Percentiles rank a stretch among this genome's conserved stretches.
phyloP scores from a whole-genome alignment of 2,797 vertebrate species.

The Gymnocypris eckloni region DNA sequence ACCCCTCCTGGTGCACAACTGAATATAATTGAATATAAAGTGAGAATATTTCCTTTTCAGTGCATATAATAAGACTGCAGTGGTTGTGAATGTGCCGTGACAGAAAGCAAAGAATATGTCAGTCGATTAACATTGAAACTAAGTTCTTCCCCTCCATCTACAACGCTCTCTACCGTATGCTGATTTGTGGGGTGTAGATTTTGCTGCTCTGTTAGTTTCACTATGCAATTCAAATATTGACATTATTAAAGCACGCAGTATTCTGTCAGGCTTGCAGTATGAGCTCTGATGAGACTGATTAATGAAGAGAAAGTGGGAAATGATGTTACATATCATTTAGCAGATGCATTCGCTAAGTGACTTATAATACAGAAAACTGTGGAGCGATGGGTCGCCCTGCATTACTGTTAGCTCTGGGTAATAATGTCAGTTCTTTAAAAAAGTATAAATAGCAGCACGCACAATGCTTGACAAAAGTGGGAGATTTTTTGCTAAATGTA shows the following conservation, averaged over 20 bases:
- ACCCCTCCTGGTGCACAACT: slow-evolving; percentile 16
- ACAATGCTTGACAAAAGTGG: background rate
- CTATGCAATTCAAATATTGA: slow-evolving; percentile 51
- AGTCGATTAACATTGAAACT: slow-evolving; percentile 14
- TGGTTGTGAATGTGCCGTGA: slow-evolving; percentile 19
- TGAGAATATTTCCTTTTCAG: slow-evolving; percentile 18
- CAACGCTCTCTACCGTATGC: slow-evolving; percentile 32
- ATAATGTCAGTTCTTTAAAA: slow-evolving; percentile 4
- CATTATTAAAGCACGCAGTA: background rate
- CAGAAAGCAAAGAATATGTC: slow-evolving; percentile 10
- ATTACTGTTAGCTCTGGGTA: background rate
- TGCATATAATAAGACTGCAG: slow-evolving; percentile 10
- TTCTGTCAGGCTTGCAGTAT: slow-evolving; percentile 34
- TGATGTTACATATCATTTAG: slow-evolving; percentile 35
- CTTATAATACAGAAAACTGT: slow-evolving; percentile 21
- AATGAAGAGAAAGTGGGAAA: slow-evolving; percentile 20
- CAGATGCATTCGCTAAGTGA: slow-evolving; percentile 30
- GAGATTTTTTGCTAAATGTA: background rate
- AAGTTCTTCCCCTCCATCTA: slow-evolving; percentile 9
- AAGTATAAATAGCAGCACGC: background rate
- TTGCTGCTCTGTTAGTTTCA: slow-evolving; percentile 17
- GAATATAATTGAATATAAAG: slow-evolving; percentile 28
- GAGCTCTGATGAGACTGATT: slow-evolving; percentile 38
- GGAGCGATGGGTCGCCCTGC: background rate
- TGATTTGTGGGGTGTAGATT: slow-evolving; percentile 51